Base-by-base conservation (phyloP, 2,113 vertebrate species). In the Andinoacara biseriatus region DNA sequence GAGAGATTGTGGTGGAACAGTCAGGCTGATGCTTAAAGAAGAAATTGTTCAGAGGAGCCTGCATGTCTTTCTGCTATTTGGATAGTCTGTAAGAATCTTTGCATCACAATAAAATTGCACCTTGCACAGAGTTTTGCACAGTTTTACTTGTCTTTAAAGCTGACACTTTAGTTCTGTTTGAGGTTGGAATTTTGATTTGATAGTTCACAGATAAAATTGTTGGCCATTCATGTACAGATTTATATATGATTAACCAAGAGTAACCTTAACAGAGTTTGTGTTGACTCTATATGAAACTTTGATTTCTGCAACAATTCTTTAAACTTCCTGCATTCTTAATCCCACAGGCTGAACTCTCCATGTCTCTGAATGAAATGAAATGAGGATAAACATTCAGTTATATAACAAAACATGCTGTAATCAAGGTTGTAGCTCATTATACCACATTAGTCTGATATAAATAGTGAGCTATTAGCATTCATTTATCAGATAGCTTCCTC, bases 401-500 rank as follows among this genome's bases (percentile, higher is more conserved):
- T 67, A 78, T 81, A 61, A 86, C 78, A 65, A 83, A 83, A 87
- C 59, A 69, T 3, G 74, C 60, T 69, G 65, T 90, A 87, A 87
- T 78, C 72, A 74, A 86, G 83, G 49, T 59, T 24, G 77, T 58
- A 83, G 74, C 83, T 90, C 86, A 90, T 90, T 78, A 87, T 76
- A 60, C n/a, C 80, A 78, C 83, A 87, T 90, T 86, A 83, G 77
- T 87, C 86, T 86, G 86, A 81, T 90, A 87, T 87, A 90, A 90
- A 90, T 85, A 87, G 89, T 87, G 83, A 86, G 80, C 86, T 86
- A 86, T 90, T 86, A 86, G 74, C 29, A 60, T 65, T 87, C 43
- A 87, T 87, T 81, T 69, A 90, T 87, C 77, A 87, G 72, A 85
- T 77, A 79, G 67, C 49, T 87, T 76, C 88, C 22, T 84, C 76